Evolutionary conservation across 2,113 vertebrate species (phyloP).

Genomic region (Corydoras maculifer): DNA sequence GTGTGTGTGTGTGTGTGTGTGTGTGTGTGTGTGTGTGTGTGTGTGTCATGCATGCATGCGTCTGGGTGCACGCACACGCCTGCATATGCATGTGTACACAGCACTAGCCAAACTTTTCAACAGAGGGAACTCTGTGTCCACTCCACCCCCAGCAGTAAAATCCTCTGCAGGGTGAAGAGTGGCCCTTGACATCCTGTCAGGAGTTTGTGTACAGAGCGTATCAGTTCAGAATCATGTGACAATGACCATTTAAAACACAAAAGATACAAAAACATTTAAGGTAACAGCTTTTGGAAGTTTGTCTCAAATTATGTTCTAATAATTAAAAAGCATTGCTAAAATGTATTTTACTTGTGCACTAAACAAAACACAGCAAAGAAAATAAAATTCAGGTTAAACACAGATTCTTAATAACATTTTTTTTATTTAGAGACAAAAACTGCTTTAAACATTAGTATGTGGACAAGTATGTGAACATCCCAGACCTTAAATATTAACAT

Average conservation of each 20-base stretch:
- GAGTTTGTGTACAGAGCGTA: conserved; percentile 37
- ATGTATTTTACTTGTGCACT: too few relatives aligned
- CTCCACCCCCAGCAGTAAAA: conserved; percentile 17
- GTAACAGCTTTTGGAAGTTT: background rate
- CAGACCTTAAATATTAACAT: too few relatives aligned
- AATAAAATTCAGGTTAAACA: too few relatives aligned
- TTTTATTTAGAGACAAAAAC: too few relatives aligned
- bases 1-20: conserved; percentile 22
- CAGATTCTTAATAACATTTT: too few relatives aligned
- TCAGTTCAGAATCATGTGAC: conserved; percentile 30
- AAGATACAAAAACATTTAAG: background rate
- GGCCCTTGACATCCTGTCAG: conserved; percentile 23
- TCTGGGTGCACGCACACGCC: conserved; percentile 37
- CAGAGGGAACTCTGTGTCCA: conserved; percentile 1
- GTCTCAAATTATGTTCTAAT: too few relatives aligned
- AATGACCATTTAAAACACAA: background rate
- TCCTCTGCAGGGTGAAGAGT: background rate
- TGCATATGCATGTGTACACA: too few relatives aligned
- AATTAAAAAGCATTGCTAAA: too few relatives aligned
- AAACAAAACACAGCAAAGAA: too few relatives aligned
- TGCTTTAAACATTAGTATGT: too few relatives aligned
- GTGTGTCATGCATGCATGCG: conserved; percentile 50
- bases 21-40: conserved; percentile 43
- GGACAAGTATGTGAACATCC: too few relatives aligned
- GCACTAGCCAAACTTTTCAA: conserved; percentile 1